phyloP scores from a whole-genome alignment of 2,888 invertebrate species.

The Ennomos fuscantarius region DNA sequence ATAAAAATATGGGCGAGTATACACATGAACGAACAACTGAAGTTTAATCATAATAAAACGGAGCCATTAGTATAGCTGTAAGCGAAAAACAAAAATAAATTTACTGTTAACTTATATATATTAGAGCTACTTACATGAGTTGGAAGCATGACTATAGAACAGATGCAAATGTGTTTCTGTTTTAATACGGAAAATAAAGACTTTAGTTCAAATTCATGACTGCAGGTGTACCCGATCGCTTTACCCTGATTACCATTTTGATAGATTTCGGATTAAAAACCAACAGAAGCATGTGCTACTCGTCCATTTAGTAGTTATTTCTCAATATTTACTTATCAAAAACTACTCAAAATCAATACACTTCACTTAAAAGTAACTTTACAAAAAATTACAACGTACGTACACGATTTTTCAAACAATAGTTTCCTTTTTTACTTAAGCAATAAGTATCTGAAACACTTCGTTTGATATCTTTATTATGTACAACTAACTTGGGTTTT shows the following conservation, averaged over 20 bases:
- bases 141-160: slow-evolving; percentile 2
- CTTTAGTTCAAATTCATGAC: slow-evolving; percentile 32
- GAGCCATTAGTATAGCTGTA: no score
- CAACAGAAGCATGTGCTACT: slow-evolving; percentile 52
- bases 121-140: background rate
- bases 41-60: background rate
- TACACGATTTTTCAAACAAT: slow-evolving; percentile 59
- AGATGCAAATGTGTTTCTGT: background rate
- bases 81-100: no score
- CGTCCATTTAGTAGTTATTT: slow-evolving; percentile 70
- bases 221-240: slow-evolving; percentile 45
- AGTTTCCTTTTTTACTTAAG: slow-evolving; percentile 40
- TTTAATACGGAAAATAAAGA: background rate
- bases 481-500: slow-evolving; percentile 64
- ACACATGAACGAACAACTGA: slow-evolving; percentile 10
- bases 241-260: slow-evolving; percentile 80
- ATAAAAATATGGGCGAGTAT: slow-evolving; percentile 77
- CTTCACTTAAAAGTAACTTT: slow-evolving; percentile 75
- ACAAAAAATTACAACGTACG: slow-evolving; percentile 80
- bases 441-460: slow-evolving; percentile 61
- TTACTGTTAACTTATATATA: no score
- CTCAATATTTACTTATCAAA: slow-evolving; percentile 83
- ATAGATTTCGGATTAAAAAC: slow-evolving; percentile 41
- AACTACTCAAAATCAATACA: slow-evolving; percentile 79
- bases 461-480: slow-evolving; percentile 64